Evolutionary conservation across 2,888 invertebrate genomes (phyloP), one percentile per base, ranked within the genome.

Genomic region (Axea sp.): DNA sequence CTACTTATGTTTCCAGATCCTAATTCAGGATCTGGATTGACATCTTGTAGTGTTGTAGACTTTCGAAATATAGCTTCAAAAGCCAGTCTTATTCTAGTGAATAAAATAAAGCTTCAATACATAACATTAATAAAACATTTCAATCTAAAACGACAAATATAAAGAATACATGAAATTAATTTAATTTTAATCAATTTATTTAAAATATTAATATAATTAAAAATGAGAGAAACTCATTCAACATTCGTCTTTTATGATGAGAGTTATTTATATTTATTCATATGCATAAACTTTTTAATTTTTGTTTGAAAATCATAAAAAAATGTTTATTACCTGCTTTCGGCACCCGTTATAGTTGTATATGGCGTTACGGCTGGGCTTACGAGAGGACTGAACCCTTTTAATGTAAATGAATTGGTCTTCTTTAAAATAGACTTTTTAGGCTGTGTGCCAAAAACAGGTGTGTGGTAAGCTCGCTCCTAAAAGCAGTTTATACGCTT

Each of bases 381-480:
- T 22, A 90, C 88, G 39, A 90, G 87, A 1, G 92, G 91, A 68
- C 90, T 89, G 81, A 91, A 92, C 35, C 92, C 90, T 80, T 90
- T 90, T 22, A 95, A 86, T 0, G 94, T 95, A 88, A 96, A 96
- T 4, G 96, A 96, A 88, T 96, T 95, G 0, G 96, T 96, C 88
- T 97, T 97, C 89, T 97, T 98, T 73, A 97, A 89, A 83, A 97
- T 97, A 0, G 97, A 97, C 86, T 97, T 96, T 75, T 92, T 93
- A 1, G 95, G 93, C 47, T 89, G 89, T 2, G 87, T 83, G 11
- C 89, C 89, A 77, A 89, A 89, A 3, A 90, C 84, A 4, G 90
- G 90, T 8, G 89, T 89, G 77, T 88, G 89, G 78, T 86, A 90
- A n/a, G 88, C 88, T 12, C 88, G 89, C 87, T 89, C 77, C 60